Evolutionary conservation across 2,113 vertebrate species (phyloP), one percentile per base, ranked within the genome.

Genomic region (Helogale parvula): DNA sequence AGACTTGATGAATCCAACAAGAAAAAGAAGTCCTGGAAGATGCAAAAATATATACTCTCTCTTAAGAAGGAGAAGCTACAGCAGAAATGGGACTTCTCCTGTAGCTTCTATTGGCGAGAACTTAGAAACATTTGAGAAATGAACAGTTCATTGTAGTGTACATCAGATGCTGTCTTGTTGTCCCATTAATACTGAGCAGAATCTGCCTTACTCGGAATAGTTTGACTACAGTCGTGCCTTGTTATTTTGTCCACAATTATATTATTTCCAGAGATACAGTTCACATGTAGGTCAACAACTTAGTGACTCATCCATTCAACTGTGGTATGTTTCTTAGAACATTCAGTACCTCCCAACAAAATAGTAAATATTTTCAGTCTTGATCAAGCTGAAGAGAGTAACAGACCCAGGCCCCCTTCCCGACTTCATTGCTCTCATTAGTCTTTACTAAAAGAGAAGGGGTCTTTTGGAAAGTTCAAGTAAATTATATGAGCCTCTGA

Each of bases 21-120:
- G 66, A 25, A 31, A 63, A 60, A 71, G 85, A 71, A 79, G 68
- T 60, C 47, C 16, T n/a, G 33, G 29, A 90, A 57, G 13, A 90
- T 94, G 38, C 47, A 93, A 96, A 94, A 94, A 72, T 68, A 88
- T 52, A 38, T 72, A 77, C 87, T 54, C 35, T 45, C 1, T 63
- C 92, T n/a, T 63, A 76, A 81, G 23, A 96, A 95, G 27, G 71
- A 81, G n/a, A 87, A 94, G 85, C n/a, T 21, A 9, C 88, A 84
- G 50, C 47, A 83, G 85, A 96, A 92, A 74, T 38, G 82, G 35
- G 2, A 88, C 17, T 88, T 93, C 3, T 41, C 2, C 88, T 91
- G 5, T 91, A 89, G n/a, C n/a, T 96, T 86, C 66, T 92, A 0
- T 23, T 88, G 41, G 38, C 69, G 33, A 77, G 72, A 52, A n/a